Base-by-base conservation (phyloP, 2,113 vertebrate genomes). In the Ammodytes dubius region DNA sequence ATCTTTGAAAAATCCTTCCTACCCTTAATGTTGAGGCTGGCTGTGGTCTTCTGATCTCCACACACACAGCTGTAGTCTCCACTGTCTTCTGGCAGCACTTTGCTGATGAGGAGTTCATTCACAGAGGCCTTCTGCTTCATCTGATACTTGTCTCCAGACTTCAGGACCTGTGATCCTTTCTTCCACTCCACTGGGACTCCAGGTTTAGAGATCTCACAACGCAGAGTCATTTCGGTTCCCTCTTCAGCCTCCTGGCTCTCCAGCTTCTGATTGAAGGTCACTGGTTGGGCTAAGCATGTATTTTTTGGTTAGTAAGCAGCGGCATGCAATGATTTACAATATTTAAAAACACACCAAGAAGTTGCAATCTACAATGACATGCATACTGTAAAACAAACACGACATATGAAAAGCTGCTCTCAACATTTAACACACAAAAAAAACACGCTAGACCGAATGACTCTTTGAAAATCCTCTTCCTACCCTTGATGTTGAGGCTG, bases 1-100 rank as follows among this genome's bases (percentile, higher is more conserved):
- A 52, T 50, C 49, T 14, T 63, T 14, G 27, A 6, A 47, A 15
- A 35, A 49, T 37, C 64, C 14, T 13, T 71, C 86, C 70, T 95
- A 97, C 96, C 96, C 74, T 95, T 95, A 13, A 97, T 64, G 0
- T 88, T 94, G 57, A 97, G 65, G 8, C 61, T 90, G 3, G 96
- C 94, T 0, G 89, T 93, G 53, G 95, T 96, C 67, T 94, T 91
- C 86, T 95, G 94, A 64, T 95, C 94, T 74, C 91, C 95, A 75
- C 94, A 91, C 46, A 92, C 10, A 40, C 94, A 94, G 82, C 91
- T 88, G 42, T 97, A 96, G 71, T 93, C 94, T 67, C 96, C 96
- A 37, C 94, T 93, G 78, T 97, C 96, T 0, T 47, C 60, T 59
- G 91, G 63, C 4, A 83, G 54, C 63, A 96, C 81, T 35, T 94